Evolutionary conservation across 2,888 invertebrate species (phyloP).

Genomic region (Thysanoteuthis rhombus): DNA sequence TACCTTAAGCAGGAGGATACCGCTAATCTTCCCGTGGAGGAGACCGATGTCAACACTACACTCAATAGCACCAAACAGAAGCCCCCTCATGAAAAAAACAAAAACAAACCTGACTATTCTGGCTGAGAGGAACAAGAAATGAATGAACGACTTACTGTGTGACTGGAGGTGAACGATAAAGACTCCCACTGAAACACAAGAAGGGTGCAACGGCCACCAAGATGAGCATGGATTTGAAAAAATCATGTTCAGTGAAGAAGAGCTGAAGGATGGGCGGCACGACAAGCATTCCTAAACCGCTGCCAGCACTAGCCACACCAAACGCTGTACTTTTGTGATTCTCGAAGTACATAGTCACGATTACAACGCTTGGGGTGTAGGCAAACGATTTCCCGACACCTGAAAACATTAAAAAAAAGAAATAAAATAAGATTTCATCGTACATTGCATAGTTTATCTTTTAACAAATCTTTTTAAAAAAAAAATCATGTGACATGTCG

Average conservation of each 20-base stretch:
- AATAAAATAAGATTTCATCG: too few relatives aligned
- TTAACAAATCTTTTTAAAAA: too few relatives aligned
- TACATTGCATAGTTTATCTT: too few relatives aligned
- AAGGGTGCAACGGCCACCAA: neutral
- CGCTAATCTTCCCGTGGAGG: too few relatives aligned
- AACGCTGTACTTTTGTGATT: constrained; percentile 18
- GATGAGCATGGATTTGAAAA: constrained; percentile 15
- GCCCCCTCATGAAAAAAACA: too few relatives aligned
- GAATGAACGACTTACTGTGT: neutral
- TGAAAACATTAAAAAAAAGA: neutral
- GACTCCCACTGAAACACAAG: constrained; percentile 17
- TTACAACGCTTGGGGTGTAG: constrained; percentile 23
- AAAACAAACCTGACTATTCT: too few relatives aligned
- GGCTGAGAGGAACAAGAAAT: too few relatives aligned
- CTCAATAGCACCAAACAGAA: too few relatives aligned
- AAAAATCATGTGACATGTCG: too few relatives aligned
- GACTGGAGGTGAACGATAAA: constrained; percentile 17
- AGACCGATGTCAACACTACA: too few relatives aligned
- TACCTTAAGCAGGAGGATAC: too few relatives aligned
- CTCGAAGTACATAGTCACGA: constrained; percentile 23
- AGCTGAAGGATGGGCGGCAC: constrained; percentile 17
- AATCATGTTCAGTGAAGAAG: constrained; percentile 19
- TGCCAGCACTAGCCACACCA: constrained; percentile 25
- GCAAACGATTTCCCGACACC: constrained; percentile 21
- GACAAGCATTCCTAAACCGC: constrained; percentile 14